Conservation (phyloP, 2,888 invertebrate genomes). For the Agonopterix heracliana region DNA sequence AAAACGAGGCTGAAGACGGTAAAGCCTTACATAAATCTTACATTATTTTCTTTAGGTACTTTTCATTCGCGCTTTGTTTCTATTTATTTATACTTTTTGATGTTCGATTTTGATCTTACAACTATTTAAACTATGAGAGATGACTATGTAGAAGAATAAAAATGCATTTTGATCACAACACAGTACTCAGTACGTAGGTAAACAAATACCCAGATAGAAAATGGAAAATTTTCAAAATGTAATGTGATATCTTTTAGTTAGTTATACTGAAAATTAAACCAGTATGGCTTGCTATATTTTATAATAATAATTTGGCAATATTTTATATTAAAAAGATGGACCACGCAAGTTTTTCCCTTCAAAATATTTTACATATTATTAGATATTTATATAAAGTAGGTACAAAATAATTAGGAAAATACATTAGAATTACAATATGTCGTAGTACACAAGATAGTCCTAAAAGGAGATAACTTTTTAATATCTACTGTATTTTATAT, state of each 20-base stretch:
- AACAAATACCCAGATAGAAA: background rate
- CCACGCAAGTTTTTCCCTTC: constrained; percentile 31
- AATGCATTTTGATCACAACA: constrained; percentile 26
- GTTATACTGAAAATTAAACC: constrained; percentile 28
- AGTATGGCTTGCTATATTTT: constrained; percentile 18
- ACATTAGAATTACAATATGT: constrained; percentile 39
- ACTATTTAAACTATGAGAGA: constrained; percentile 22
- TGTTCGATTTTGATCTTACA: constrained; percentile 25
- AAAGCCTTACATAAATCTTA: too few relatives aligned
- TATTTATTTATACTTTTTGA: background rate
- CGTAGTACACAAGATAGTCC: constrained; percentile 45
- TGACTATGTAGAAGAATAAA: constrained; percentile 19
- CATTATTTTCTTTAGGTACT: constrained; percentile 35
- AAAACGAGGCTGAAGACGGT: background rate
- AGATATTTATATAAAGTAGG: constrained; percentile 31
- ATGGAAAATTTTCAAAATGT: background rate
- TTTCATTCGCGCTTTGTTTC: constrained; percentile 39
- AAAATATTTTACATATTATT: constrained; percentile 36
- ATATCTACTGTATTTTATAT: constrained; percentile 48
- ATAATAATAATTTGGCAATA: constrained; percentile 51
- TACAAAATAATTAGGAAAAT: constrained; percentile 47
- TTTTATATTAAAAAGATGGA: constrained; percentile 47
- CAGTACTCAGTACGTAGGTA: constrained; percentile 8
- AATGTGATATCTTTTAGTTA: background rate
- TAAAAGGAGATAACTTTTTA: constrained; percentile 44